Percentiles rank a stretch among this genome's conserved stretches.
Conservation (phyloP, 2,797 vertebrate species). For the Chaetophractus vellerosus region DNA sequence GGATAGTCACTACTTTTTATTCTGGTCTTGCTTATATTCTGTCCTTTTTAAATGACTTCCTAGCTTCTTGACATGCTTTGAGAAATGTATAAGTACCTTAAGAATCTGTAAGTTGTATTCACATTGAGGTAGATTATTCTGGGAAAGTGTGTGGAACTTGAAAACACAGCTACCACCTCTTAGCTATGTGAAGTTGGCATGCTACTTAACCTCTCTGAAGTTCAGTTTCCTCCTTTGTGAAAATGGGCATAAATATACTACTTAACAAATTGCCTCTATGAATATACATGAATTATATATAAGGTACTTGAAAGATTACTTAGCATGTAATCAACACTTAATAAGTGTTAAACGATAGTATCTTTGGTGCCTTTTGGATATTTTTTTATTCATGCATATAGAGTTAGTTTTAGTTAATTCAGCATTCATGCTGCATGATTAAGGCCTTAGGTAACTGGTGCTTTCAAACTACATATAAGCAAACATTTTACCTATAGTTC, state of each 20-base stretch:
- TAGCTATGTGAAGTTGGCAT: background rate
- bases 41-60: background rate
- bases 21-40: conserved; percentile 17
- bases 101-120: conserved; percentile 26
- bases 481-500: background rate
- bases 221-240: background rate
- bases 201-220: background rate
- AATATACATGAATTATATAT: conserved; percentile 1
- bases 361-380: background rate
- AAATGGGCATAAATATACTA: background rate
- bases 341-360: conserved; percentile 33
- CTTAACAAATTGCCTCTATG: background rate
- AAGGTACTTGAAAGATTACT: conserved; percentile 9
- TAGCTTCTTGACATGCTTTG: conserved; percentile 28
- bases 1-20: background rate
- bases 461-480: background rate
- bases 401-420: conserved; percentile 14
- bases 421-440: background rate
- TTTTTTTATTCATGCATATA: background rate
- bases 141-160: background rate
- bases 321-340: background rate
- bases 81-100: background rate
- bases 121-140: conserved; percentile 12
- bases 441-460: background rate
- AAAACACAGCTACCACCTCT: background rate